A percentile compares a stretch with the other conserved stretches of the same genome.
These are phyloP conservation scores for Grus americana DNA, from an alignment of 2,113 vertebrate genomes.

Conservation along the genomic window DNA sequence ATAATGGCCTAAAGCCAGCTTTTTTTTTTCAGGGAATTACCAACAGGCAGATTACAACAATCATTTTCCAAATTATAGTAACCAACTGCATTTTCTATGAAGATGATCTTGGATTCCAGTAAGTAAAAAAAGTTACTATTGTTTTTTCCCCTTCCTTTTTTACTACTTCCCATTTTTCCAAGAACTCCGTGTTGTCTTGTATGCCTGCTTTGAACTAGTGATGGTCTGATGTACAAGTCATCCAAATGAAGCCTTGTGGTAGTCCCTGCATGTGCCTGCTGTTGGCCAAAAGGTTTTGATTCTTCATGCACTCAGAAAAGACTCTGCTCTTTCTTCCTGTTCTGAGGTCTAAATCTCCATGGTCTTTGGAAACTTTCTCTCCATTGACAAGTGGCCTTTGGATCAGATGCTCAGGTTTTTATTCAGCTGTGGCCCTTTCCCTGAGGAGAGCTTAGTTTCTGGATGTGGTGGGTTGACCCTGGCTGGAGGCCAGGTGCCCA, in stretches of 20 bases:
- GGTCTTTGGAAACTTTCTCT: neutral
- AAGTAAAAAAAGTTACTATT: neutral
- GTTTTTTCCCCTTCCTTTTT: neutral
- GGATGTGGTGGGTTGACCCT: too few relatives aligned
- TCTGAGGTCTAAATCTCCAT: neutral
- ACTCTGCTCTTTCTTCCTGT: neutral
- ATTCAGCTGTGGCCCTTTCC: neutral
- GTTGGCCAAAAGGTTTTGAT: neutral
- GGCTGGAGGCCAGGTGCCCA: too few relatives aligned
- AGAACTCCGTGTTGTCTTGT: neutral
- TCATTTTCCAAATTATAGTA: neutral
- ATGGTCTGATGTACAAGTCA: neutral
- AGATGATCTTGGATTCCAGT: slow-evolving; percentile 1
- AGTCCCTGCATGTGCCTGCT: neutral
- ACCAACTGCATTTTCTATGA: neutral
- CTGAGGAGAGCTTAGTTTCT: neutral
- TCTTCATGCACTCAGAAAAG: neutral
- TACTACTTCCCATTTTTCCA: neutral
- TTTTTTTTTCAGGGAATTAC: neutral
- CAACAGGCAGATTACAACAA: neutral
- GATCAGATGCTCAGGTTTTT: neutral
- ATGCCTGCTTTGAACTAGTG: neutral
- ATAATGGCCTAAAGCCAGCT: neutral
- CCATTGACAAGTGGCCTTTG: neutral
- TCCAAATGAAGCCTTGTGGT: accelerated